Conservation (phyloP, 2,113 vertebrate species). For the Athene cunicularia region DNA sequence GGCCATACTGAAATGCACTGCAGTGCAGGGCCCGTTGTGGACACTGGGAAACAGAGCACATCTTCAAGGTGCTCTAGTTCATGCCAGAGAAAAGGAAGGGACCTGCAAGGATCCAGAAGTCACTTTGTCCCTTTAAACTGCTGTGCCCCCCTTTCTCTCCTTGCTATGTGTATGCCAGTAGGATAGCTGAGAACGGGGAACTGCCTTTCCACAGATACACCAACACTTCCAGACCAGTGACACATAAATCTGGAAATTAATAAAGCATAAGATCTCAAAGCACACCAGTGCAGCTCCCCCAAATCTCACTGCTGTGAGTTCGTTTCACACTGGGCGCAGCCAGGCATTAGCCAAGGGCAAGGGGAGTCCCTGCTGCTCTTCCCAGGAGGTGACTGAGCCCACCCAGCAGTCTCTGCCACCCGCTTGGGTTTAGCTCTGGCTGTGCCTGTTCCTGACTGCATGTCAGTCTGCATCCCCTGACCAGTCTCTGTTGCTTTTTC, state of each 20-base stretch:
- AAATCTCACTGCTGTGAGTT: neutral
- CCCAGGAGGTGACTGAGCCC: rapidly evolving
- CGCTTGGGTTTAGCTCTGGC: neutral
- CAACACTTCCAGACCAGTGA: neutral
- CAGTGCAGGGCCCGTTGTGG: neutral
- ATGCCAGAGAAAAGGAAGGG: neutral
- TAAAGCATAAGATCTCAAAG: neutral
- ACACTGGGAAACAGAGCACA: neutral
- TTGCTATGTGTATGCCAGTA: neutral
- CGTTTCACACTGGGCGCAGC: neutral
- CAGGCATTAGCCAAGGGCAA: neutral
- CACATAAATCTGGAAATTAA: rapidly evolving
- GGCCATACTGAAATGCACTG: neutral
- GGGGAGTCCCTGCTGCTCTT: neutral
- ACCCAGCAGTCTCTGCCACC: neutral
- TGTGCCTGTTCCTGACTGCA: neutral
- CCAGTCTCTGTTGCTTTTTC: neutral
- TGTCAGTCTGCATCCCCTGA: neutral
- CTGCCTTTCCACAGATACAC: neutral
- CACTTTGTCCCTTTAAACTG: neutral
- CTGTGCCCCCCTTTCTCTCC: neutral
- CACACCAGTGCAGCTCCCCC: neutral
- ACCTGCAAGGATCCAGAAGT: neutral
- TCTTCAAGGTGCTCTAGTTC: neutral
- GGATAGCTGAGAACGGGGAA: neutral